Evolutionary conservation across 2,797 vertebrate species (phyloP).

Genomic region (Megalops cyprinoides): DNA sequence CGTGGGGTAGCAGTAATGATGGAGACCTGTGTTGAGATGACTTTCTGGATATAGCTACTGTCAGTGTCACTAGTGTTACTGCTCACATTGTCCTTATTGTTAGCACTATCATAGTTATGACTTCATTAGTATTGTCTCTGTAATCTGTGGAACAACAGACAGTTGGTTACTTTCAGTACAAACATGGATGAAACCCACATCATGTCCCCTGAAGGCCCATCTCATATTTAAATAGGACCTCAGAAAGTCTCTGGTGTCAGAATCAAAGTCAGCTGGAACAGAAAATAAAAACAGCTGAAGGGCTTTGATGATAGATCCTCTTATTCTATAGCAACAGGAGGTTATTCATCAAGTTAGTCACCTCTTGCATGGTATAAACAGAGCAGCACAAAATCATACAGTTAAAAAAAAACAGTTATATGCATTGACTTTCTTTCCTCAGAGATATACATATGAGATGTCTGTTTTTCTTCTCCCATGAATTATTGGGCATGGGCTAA

Average conservation of each 20-base stretch:
- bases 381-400: neutral
- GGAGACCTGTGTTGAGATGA: neutral
- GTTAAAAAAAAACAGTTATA: neutral
- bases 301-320: slow-evolving; percentile 6
- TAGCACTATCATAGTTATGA: neutral
- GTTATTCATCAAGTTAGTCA: slow-evolving; percentile 30
- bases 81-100: neutral
- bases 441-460: neutral
- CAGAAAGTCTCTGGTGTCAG: slow-evolving; percentile 5
- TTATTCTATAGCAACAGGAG: slow-evolving; percentile 27
- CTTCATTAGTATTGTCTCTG: neutral
- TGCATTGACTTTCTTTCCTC: neutral
- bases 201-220: slow-evolving; percentile 14
- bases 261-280: slow-evolving; percentile 19
- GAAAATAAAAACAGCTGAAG: neutral
- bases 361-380: neutral
- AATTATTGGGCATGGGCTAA: slow-evolving; percentile 12
- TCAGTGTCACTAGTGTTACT: neutral
- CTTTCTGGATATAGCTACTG: neutral
- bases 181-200: slow-evolving; percentile 11
- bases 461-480: neutral
- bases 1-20: neutral
- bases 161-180: neutral
- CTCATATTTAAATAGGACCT: slow-evolving; percentile 30
- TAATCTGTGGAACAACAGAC: neutral